Evolutionary conservation across 92 coral and sea anemone species (phyloP).

Genomic region (Phymanthus crucifer): DNA sequence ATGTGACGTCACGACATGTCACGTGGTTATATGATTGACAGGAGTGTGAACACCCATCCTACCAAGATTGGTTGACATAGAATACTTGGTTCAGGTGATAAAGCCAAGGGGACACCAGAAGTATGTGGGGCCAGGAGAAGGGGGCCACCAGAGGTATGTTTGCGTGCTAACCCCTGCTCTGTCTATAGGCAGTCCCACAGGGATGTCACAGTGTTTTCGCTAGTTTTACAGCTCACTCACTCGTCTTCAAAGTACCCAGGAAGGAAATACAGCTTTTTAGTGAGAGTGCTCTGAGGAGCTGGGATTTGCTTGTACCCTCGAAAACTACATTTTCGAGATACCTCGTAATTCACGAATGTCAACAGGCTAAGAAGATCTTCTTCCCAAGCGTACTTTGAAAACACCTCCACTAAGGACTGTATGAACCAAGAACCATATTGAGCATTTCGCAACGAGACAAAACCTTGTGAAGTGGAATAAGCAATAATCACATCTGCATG

Average conservation of each 20-base stretch:
- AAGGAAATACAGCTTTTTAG: slow-evolving; percentile 56
- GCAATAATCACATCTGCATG: slow-evolving; percentile 44
- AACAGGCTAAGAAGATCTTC: slow-evolving; percentile 66
- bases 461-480: slow-evolving; percentile 40
- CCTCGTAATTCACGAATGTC: slow-evolving; percentile 46
- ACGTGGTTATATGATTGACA: too few species aligned
- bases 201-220: too few species aligned
- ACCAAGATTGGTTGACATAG: too few species aligned
- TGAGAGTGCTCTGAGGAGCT: slow-evolving; percentile 49
- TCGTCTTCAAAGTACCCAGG: slow-evolving; percentile 55
- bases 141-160: too few species aligned
- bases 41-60: too few species aligned
- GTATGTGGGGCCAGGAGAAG: too few species aligned
- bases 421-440: slow-evolving; percentile 40
- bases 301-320: slow-evolving; percentile 46
- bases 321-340: slow-evolving; percentile 30
- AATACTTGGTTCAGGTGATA: too few species aligned
- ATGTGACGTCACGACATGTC: too few species aligned
- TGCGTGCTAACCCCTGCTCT: too few species aligned
- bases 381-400: slow-evolving; percentile 52
- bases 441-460: slow-evolving; percentile 24
- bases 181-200: too few species aligned
- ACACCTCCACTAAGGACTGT: slow-evolving; percentile 32
- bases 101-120: too few species aligned
- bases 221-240: too few species aligned